phyloP scores from a whole-genome alignment of 2,888 invertebrate species.

The Venusia cambrica region DNA sequence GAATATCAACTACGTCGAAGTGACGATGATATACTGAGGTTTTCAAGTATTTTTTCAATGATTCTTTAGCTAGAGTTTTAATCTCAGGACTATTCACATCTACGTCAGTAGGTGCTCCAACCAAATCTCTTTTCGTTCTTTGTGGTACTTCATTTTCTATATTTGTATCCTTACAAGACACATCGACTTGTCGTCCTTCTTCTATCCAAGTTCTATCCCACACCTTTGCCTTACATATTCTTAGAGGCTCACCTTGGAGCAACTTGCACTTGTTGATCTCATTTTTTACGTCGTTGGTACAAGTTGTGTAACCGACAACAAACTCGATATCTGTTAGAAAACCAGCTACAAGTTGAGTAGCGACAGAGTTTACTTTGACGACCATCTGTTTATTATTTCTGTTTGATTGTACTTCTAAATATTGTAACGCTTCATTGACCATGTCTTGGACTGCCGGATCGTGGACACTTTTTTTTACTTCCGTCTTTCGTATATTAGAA shows the following conservation, averaged over 20 bases:
- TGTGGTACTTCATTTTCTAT: conserved; percentile 16
- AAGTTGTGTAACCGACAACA: conserved; percentile 78
- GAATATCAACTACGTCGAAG: conserved; percentile 46
- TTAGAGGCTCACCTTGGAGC: conserved; percentile 44
- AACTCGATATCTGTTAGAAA: conserved; percentile 79
- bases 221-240: conserved; percentile 51
- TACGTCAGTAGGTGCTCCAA: conserved; percentile 21
- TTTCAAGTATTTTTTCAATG: conserved; percentile 34
- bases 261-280: conserved; percentile 46
- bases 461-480: conserved; percentile 30
- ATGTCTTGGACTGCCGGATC: conserved; percentile 51
- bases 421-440: conserved; percentile 54
- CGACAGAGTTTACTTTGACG: conserved; percentile 62
- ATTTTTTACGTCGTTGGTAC: conserved; percentile 53
- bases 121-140: conserved; percentile 31
- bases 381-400: conserved; percentile 55
- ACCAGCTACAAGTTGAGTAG: conserved; percentile 78
- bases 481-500: conserved; percentile 29
- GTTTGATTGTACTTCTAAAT: conserved; percentile 58
- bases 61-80: conserved; percentile 37
- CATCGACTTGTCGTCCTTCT: conserved; percentile 60
- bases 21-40: conserved; percentile 31
- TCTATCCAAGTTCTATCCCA: conserved; percentile 83
- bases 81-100: conserved; percentile 30
- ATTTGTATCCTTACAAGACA: conserved; percentile 43